A percentile compares a stretch with the other conserved stretches of the same genome.
phyloP scores from a whole-genome alignment of 2,888 invertebrate species.

The Diaprepes abbreviatus region DNA sequence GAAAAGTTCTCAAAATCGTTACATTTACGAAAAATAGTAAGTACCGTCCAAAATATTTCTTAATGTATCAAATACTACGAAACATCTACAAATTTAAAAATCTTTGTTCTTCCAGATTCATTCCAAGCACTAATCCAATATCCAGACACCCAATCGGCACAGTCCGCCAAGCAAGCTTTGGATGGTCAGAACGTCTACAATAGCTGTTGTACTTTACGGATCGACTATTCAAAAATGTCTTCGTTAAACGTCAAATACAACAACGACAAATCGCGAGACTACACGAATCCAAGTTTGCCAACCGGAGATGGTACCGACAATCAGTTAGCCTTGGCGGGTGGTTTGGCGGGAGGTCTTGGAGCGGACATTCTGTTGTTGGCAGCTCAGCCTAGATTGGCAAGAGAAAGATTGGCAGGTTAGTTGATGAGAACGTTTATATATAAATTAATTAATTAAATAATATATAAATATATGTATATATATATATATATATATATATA shows the following conservation, averaged over 20 bases:
- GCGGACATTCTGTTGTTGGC: slow-evolving; percentile 75
- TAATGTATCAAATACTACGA: too few relatives aligned
- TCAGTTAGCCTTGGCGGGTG: slow-evolving; percentile 70
- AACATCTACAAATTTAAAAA: too few relatives aligned
- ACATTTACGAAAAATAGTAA: slow-evolving; percentile 99
- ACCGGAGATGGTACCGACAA: slow-evolving; percentile 89
- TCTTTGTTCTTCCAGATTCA: slow-evolving; percentile 78
- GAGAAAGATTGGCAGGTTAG: slow-evolving; percentile 70
- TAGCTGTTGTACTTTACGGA: slow-evolving; percentile 98
- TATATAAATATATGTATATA: too few relatives aligned
- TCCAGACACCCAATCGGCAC: slow-evolving; percentile 96
- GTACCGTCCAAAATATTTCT: slow-evolving; percentile 64
- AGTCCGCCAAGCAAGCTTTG: slow-evolving; percentile 95
- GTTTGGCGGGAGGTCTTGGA: slow-evolving; percentile 73
- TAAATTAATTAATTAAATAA: too few relatives aligned
- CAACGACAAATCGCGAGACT: slow-evolving; percentile 99
- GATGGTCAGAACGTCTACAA: slow-evolving; percentile 99
- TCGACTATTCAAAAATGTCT: slow-evolving; percentile 99
- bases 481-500: too few relatives aligned
- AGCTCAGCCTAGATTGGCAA: slow-evolving; percentile 68
- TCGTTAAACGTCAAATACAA: slow-evolving; percentile 99
- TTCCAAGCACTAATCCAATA: slow-evolving; percentile 99
- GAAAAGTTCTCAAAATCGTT: slow-evolving; percentile 99
- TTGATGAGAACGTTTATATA: too few relatives aligned
- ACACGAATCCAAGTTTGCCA: slow-evolving; percentile 98